Evolutionary conservation across 2,113 vertebrate genomes (phyloP), one percentile per base, ranked within the genome.

Genomic region (Shinisaurus crocodilurus): DNA sequence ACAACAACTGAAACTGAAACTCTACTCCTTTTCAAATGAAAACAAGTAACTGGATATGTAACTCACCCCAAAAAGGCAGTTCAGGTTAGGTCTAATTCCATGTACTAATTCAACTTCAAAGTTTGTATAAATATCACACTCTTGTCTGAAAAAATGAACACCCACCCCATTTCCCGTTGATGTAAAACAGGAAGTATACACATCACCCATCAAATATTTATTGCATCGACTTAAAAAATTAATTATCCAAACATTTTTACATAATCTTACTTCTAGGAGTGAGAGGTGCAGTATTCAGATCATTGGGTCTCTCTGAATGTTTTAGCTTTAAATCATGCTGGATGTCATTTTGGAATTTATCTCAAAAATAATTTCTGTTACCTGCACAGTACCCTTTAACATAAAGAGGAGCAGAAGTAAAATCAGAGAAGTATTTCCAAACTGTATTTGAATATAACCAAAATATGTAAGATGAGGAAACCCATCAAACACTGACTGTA

Each of bases 391-490:
- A 69, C 23, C 40, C 8, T 77, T 76, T 40, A 37, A 75, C 37
- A 75, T 60, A 43, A 32, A 85, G 3, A 23, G 7, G 43, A 54
- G 2, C 23, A 57, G 65, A 82, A 72, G 60, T 45, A 27, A 63
- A 85, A 63, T 8, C 54, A 65, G 54, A 70, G 74, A 37, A 67
- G n/a, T 37, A n/a, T 37, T 83, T 74, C 54, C 72, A 34, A 37
- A 63, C 54, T 45, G 37, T 6, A 84, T 48, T 48, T 75, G n/a
- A 69, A 87, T 77, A 27, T 0, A 1, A 60, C 5, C 82, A 84
- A 40, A 29, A 90, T 6, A 67, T n/a, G n/a, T 10, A 2, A 0
- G 0, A 34, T 50, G 0, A 1, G 50, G 60, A 67, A 91, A 43
- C 37, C 87, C 37, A 27, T 65, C 27, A 57, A 3, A 0, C 48